A percentile compares a stretch with the other conserved stretches of the same genome.
These are phyloP conservation scores for Platanista minor DNA, from an alignment of 2,113 vertebrate species.

Conservation along the genomic window DNA sequence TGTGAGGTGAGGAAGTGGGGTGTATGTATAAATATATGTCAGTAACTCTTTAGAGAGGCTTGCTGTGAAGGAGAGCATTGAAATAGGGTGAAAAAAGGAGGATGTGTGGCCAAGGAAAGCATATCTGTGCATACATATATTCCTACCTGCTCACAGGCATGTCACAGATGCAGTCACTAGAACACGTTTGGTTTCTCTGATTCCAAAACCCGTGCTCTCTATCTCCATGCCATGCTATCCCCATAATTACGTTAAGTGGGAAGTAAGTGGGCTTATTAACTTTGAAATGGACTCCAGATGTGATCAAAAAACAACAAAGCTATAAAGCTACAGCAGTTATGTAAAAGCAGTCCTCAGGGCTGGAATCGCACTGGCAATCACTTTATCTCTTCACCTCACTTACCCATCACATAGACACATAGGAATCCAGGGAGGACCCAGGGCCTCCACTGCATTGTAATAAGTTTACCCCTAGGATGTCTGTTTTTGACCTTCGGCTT, in stretches of 20 bases:
- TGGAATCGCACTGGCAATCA: neutral
- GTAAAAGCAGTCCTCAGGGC: neutral
- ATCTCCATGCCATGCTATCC: neutral
- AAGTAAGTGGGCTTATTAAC: conserved; percentile 27
- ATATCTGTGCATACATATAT: fast-evolving
- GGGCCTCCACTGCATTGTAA: neutral
- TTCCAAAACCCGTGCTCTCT: neutral
- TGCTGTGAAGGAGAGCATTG: neutral
- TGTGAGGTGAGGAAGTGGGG: neutral
- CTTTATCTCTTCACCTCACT: neutral
- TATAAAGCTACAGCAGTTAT: neutral
- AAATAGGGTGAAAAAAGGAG: neutral
- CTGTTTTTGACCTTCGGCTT: conserved; percentile 44
- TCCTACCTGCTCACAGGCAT: fast-evolving
- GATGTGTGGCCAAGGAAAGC: neutral
- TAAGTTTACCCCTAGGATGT: neutral
- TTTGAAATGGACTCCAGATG: conserved; percentile 43
- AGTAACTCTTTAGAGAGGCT: neutral
- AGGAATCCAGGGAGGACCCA: neutral
- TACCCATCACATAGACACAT: neutral
- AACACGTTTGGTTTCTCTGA: neutral
- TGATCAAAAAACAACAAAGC: neutral
- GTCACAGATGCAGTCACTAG: neutral
- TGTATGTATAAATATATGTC: neutral
- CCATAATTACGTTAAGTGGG: neutral